Evolutionary conservation across 2,797 vertebrate genomes (phyloP), one percentile per base, ranked within the genome.

Genomic region (Chrysocyon brachyurus): DNA sequence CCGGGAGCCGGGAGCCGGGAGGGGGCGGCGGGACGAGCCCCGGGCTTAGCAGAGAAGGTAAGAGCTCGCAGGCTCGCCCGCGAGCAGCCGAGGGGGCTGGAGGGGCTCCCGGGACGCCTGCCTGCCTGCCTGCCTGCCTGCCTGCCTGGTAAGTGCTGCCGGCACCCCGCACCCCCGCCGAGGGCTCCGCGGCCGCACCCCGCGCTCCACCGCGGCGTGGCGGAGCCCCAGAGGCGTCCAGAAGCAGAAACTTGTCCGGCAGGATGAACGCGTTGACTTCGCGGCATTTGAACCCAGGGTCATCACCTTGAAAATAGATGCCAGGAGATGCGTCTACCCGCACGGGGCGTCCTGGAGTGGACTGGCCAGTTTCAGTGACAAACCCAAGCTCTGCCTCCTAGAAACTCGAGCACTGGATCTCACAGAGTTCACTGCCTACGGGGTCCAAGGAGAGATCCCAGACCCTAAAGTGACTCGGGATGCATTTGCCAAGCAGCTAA

Each of bases 161-260:
- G 1, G 49, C 68, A 4, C n/a, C 64, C 49, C 1, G 66, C 33
- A 3, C 26, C 12, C 2, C 59, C 31, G 22, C 40, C 83, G 6
- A 15, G 2, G 88, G 46, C 95, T 56, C 28, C n/a, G 0, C 19
- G 8, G 52, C 75, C 8, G 5, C 36, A 3, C 49, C 78, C 3
- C 78, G 15, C 3, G 81, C 56, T 85, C 21, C 89, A 2, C 36
- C 63, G n/a, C 6, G 17, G 49, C 26, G 61, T 12, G 82, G 31
- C 61, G 8, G 64, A 79, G 77, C 31, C 7, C 70, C 66, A 2
- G 40, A 46, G 92, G 83, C 82, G 78, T 88, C 87, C 68, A 6
- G 82, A 26, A 81, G 92, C 89, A 46, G 89, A 96, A 98, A 97
- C 97, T 90, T 61, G 97, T 96, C 90, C 1, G 93, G 91, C 97